Evolutionary conservation across 2,888 invertebrate species (phyloP).

Genomic region (Lucinisca nassula): DNA sequence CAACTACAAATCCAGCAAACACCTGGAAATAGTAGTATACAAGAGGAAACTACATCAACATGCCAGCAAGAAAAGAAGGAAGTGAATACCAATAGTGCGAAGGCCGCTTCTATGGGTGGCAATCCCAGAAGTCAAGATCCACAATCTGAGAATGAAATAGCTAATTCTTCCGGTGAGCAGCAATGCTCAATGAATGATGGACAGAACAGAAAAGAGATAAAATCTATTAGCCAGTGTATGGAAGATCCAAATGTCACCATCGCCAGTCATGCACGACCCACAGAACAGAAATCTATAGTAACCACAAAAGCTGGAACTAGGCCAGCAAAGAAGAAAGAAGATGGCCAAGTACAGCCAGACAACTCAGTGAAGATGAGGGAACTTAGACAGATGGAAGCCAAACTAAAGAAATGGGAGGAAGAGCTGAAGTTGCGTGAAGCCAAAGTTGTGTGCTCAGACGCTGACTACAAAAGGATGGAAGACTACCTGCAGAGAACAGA

Average conservation of each 20-base stretch:
- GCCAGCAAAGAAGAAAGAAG: not conserved
- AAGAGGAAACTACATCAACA: no score
- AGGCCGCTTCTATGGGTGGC: not conserved
- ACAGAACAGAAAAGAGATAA: no score
- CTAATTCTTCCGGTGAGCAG: no score
- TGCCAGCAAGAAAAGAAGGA: not conserved
- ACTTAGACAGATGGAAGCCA: not conserved
- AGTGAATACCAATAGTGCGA: not conserved
- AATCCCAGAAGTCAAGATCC: not conserved
- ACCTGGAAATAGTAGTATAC: not conserved
- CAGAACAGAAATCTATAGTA: not conserved
- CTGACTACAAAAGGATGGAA: not conserved
- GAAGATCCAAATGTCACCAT: no score
- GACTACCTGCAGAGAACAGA: not conserved
- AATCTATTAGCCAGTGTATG: no score
- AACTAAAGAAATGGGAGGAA: not conserved
- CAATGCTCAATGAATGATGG: no score
- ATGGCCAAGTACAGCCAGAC: no score
- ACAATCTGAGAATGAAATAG: not conserved
- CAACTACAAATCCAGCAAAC: not conserved
- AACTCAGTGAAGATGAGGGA: not conserved
- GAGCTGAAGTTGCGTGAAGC: not conserved
- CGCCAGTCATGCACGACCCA: not conserved
- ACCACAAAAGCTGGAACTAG: not conserved
- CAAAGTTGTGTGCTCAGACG: not conserved